These are phyloP conservation scores for Apotomis capreana DNA, from an alignment of 2,888 invertebrate genomes.

Conservation along the genomic window DNA sequence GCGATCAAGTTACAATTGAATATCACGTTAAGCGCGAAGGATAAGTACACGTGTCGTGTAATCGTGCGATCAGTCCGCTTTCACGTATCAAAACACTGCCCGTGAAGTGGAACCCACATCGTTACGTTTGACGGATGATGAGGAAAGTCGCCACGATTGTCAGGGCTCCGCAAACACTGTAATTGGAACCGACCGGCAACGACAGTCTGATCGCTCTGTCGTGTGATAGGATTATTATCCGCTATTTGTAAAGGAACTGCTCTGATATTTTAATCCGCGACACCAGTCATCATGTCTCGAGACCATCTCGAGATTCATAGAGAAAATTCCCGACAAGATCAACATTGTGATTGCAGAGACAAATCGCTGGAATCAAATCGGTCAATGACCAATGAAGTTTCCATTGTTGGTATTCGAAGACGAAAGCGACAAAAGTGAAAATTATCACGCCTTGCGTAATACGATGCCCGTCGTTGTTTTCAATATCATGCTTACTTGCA, in stretches of 20 bases:
- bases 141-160: constrained; percentile 62
- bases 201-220: constrained; percentile 41
- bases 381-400: constrained; percentile 36
- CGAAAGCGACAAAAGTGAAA: constrained; percentile 43
- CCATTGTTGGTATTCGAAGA: constrained; percentile 41
- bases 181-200: constrained; percentile 55
- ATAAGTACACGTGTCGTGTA: constrained; percentile 60
- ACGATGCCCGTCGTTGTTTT: constrained; percentile 30
- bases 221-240: constrained; percentile 43
- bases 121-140: constrained; percentile 48
- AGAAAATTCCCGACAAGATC: constrained; percentile 25
- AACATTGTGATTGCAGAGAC: constrained; percentile 16
- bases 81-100: constrained; percentile 53
- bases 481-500: constrained; percentile 42
- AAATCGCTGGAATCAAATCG: constrained; percentile 37
- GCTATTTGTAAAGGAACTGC: constrained; percentile 43
- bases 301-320: constrained; percentile 21
- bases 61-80: constrained; percentile 67
- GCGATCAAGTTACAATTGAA: constrained; percentile 69
- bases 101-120: constrained; percentile 23
- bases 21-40: constrained; percentile 60
- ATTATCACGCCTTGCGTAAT: constrained; percentile 41
- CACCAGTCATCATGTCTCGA: constrained; percentile 37
- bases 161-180: constrained; percentile 54
- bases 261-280: constrained; percentile 49